These are phyloP conservation scores for Drosophila neotestacea DNA, from an alignment of 2,888 invertebrate genomes.

Conservation along the genomic window DNA sequence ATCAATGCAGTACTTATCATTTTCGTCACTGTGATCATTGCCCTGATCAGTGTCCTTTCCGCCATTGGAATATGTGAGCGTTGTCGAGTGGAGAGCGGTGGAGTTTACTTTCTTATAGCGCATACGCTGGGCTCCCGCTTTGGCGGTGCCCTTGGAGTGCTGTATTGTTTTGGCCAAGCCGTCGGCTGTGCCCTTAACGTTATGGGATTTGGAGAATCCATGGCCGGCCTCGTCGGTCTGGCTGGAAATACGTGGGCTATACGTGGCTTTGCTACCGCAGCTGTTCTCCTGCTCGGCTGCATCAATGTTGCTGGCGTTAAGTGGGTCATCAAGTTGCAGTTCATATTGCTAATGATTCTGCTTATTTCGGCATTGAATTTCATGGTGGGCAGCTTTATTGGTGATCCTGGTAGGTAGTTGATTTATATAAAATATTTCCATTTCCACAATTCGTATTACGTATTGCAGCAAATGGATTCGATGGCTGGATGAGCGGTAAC, in stretches of 20 bases:
- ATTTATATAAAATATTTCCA: background rate
- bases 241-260: conserved; percentile 92
- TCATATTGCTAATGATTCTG: conserved; percentile 93
- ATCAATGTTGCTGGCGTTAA: conserved; percentile 99
- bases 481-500: conserved; percentile 93
- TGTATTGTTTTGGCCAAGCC: conserved; percentile 98
- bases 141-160: conserved; percentile 95
- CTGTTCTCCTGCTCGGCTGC: conserved; percentile 93
- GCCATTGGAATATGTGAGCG: conserved; percentile 98
- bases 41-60: conserved; percentile 95
- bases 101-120: conserved; percentile 97
- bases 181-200: conserved; percentile 98
- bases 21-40: conserved; percentile 94
- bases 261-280: conserved; percentile 94
- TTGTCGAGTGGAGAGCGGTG: conserved; percentile 98
- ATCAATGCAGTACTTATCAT: conserved; percentile 92
- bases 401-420: conserved; percentile 88
- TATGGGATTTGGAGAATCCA: conserved; percentile 97
- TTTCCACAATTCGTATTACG: background rate
- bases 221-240: conserved; percentile 92
- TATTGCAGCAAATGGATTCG: conserved; percentile 90
- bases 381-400: conserved; percentile 95
- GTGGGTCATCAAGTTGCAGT: conserved; percentile 98
- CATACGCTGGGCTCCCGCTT: conserved; percentile 97
- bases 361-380: conserved; percentile 96